phyloP scores from a whole-genome alignment of 2,113 vertebrate genomes.

The Myanophis thanlyinensis region DNA sequence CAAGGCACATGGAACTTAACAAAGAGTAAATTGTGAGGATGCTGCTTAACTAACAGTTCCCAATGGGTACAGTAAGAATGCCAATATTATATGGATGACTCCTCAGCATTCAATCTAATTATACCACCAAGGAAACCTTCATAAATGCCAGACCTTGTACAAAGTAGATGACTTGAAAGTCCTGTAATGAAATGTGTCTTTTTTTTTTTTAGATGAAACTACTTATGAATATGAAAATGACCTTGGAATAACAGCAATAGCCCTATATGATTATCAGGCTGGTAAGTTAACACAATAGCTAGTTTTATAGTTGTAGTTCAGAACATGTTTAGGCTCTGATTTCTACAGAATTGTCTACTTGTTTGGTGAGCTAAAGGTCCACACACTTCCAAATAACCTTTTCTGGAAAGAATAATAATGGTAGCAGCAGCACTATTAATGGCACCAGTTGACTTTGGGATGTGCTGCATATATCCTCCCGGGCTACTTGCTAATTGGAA shows the following conservation, averaged over 20 bases:
- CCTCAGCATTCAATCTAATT: not conserved
- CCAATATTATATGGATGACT: not conserved
- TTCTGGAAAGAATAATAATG: not conserved
- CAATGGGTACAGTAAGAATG: not conserved
- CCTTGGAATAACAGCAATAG: conserved; percentile 90
- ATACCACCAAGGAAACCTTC: not conserved
- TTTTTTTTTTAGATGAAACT: conserved; percentile 69
- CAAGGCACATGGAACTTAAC: not conserved
- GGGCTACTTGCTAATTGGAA: not conserved
- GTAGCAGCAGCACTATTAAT: not conserved
- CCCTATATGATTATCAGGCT: conserved; percentile 97
- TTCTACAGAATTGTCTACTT: not conserved
- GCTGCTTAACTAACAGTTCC: not conserved
- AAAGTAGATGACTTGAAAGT: not conserved
- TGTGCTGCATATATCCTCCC: not conserved
- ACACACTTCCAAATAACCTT: not conserved
- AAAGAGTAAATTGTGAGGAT: not conserved
- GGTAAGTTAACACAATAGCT: conserved; percentile 72
- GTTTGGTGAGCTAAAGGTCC: not conserved
- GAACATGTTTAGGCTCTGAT: not conserved
- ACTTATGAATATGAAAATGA: conserved; percentile 84
- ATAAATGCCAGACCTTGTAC: not conserved
- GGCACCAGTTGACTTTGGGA: not conserved
- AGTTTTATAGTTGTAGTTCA: not conserved
- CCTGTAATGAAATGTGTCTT: not conserved